Conservation (phyloP, 1,140 invertebrate species). For the Aphis craccivora region DNA sequence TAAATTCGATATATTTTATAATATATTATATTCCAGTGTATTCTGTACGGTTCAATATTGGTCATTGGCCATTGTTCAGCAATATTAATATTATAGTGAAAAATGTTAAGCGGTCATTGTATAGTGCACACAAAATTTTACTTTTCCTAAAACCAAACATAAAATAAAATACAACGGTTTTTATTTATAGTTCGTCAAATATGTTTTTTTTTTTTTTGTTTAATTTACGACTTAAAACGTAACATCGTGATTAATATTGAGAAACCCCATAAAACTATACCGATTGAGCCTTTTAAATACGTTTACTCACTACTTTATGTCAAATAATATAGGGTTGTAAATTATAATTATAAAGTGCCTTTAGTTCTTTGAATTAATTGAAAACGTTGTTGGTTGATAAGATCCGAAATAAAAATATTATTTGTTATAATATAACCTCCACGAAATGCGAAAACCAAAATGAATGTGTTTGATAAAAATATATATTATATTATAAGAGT, state of each 20-base stretch:
- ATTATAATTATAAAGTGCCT: neutral
- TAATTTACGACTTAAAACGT: neutral
- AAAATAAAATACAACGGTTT: neutral
- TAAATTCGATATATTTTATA: neutral
- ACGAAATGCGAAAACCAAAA: neutral
- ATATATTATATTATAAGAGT: neutral
- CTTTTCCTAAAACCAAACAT: neutral
- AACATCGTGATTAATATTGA: neutral
- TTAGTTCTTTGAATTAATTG: neutral
- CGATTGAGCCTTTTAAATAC: neutral
- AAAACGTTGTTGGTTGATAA: neutral
- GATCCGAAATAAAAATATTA: neutral
- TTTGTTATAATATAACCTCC: neutral
- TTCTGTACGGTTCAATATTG: neutral
- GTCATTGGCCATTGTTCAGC: neutral
- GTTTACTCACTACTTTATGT: neutral
- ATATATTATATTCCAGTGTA: neutral
- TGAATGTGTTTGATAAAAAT: neutral
- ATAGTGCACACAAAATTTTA: neutral
- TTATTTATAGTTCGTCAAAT: neutral
- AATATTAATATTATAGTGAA: neutral
- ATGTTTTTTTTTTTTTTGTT: neutral
- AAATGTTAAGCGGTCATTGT: neutral
- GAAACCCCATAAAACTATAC: neutral
- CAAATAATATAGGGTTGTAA: neutral